Evolutionary conservation across 2,113 vertebrate genomes (phyloP).

Genomic region (Rhabdornis inornatus): DNA sequence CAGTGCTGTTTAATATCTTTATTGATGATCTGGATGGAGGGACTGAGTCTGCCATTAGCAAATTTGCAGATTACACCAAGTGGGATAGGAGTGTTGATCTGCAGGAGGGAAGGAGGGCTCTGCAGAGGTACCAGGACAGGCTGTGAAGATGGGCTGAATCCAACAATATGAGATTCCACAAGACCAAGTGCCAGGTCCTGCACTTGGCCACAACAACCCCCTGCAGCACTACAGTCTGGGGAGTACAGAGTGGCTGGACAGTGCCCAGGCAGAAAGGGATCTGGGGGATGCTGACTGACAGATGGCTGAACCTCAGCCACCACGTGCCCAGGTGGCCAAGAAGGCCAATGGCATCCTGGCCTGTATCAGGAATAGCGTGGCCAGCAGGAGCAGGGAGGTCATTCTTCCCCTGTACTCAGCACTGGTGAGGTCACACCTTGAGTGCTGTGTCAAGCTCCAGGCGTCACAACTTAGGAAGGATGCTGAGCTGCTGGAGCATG

Average conservation of each 20-base stretch:
- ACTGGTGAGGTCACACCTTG: background rate
- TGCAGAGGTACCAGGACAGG: background rate
- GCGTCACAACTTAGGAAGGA: background rate
- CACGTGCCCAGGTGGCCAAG: background rate
- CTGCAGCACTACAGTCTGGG: background rate
- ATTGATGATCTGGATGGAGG: background rate
- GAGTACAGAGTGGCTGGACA: background rate
- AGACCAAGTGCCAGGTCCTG: too few relatives aligned
- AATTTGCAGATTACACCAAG: background rate
- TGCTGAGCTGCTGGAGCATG: background rate
- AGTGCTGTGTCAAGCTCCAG: background rate
- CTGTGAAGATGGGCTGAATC: background rate
- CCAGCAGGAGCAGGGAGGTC: background rate
- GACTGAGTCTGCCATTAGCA: background rate
- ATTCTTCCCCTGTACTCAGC: background rate
- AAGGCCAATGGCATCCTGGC: background rate
- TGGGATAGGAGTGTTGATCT: background rate
- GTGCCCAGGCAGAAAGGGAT: background rate
- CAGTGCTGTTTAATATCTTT: background rate
- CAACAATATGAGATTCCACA: background rate
- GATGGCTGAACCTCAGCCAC: background rate
- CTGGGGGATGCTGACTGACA: background rate
- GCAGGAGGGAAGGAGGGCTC: background rate
- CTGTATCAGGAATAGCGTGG: background rate
- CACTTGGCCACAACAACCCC: background rate